Evolutionary conservation across 1,140 invertebrate species (phyloP).

Genomic region (Neotoxoptera formosana): DNA sequence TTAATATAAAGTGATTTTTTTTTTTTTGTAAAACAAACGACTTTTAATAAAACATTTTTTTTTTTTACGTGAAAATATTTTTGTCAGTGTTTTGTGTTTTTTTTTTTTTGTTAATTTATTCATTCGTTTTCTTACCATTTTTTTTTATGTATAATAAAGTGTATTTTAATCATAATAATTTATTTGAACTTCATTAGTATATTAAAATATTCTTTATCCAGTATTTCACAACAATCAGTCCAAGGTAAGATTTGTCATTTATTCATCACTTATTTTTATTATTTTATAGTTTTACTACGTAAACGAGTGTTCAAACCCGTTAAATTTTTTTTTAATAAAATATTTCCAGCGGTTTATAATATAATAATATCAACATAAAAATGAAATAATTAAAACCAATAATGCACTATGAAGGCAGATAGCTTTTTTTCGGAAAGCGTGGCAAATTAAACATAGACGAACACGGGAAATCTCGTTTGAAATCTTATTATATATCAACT

Average conservation of each 20-base stretch:
- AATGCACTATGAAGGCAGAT: not conserved
- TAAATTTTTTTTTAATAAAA: not conserved
- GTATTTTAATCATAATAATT: not conserved
- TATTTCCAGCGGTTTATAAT: not conserved
- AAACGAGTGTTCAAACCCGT: not conserved
- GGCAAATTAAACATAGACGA: not conserved
- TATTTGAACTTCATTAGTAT: not conserved
- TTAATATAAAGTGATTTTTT: not conserved
- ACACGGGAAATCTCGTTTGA: not conserved
- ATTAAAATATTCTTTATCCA: conserved; percentile 20
- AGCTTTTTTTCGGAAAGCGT: not conserved
- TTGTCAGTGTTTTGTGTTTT: not conserved
- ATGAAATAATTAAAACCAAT: not conserved
- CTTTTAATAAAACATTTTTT: conserved; percentile 1
- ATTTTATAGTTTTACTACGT: not conserved
- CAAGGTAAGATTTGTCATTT: conserved; percentile 30
- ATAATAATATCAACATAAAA: not conserved
- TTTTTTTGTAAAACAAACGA: not conserved
- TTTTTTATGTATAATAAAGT: not conserved
- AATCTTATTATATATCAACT: not conserved
- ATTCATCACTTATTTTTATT: not conserved
- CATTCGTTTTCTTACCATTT: not conserved
- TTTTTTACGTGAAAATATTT: not conserved
- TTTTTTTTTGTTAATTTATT: conserved; percentile 6
- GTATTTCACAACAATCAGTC: not conserved